Base-by-base conservation (phyloP, 2,888 invertebrate species). In the Notodonta ziczac region DNA sequence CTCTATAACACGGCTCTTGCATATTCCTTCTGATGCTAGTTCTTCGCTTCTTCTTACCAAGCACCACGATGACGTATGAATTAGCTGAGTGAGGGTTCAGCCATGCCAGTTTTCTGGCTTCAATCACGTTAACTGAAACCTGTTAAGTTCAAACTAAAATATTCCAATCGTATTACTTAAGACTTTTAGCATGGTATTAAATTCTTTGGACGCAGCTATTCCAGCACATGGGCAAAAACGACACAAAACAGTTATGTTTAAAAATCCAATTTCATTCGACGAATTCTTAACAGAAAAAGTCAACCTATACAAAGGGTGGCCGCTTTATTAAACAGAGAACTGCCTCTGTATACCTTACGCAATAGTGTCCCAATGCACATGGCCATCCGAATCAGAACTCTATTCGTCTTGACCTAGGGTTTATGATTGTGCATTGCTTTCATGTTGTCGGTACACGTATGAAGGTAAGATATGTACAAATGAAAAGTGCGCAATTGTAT, bases 1-100 rank as follows among this genome's bases (percentile, higher is more conserved):
- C 96, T 85, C 96, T 96, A 69, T 95, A 97, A 78, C 87, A 94
- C 0, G 97, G 96, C 65, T 94, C 94, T 66, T 95, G 95, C 10
- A 95, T 95, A 64, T 93, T 94, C 58, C 94, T 90, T 61, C 92
- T 93, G 0, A 95, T 87, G 57, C 88, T 88, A 0, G 96, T 96
- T 60, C 90, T 93, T 65, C 95, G 94, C 71, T 93, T 94, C 67
- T 94, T 93, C 73, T 95, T 95, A 5, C 95, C 96, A 7, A 97
- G 87, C 63, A 91, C 94, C 0, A 96, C 91, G 12, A 95, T 89
- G 0, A 96, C 96, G 73, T 95, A 95, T 0, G 96, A 88, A 58
- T 82, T 87, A 81, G 94, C 44, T 87, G 95, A 88, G 94, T 96
- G 73, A 91, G 94, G 72, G 94, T 93, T 66, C 89, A 94, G 35